Conservation (phyloP, 2,113 vertebrate species). For the Cebidichthys violaceus region DNA sequence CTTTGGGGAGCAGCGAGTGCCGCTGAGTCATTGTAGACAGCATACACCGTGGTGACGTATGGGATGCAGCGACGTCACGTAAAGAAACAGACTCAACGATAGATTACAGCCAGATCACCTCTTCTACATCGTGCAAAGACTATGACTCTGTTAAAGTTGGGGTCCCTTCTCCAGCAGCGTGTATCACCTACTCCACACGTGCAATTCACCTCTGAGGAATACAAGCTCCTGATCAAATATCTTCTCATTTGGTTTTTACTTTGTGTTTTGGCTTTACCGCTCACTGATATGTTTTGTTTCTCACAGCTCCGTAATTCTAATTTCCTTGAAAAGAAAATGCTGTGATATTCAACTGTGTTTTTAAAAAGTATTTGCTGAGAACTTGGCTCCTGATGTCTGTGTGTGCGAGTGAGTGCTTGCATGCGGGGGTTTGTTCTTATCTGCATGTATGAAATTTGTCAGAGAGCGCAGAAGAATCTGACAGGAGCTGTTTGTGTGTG, state of each 20-base stretch:
- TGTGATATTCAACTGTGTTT: slow-evolving; percentile 47
- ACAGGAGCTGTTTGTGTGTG: slow-evolving; percentile 28
- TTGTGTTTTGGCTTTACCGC: slow-evolving; percentile 51
- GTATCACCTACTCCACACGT: slow-evolving; percentile 39
- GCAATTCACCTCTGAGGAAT: slow-evolving; percentile 50
- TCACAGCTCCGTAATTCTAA: slow-evolving; percentile 35
- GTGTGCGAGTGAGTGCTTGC: background rate
- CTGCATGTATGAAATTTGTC: slow-evolving; percentile 46
- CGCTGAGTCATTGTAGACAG: slow-evolving; percentile 49
- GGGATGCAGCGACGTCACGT: background rate
- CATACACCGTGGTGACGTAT: slow-evolving; percentile 36
- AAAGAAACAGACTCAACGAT: slow-evolving; percentile 7
- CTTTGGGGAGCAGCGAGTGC: slow-evolving; percentile 17
- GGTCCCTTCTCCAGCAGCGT: slow-evolving; percentile 27
- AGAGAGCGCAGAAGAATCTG: slow-evolving; percentile 26
- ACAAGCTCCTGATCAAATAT: slow-evolving; percentile 53
- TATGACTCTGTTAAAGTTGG: slow-evolving; percentile 23
- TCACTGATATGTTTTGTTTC: slow-evolving; percentile 40
- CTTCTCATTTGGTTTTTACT: slow-evolving; percentile 57
- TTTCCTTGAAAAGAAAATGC: slow-evolving; percentile 45
- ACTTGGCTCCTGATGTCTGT: slow-evolving; percentile 36
- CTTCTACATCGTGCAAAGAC: slow-evolving; percentile 28
- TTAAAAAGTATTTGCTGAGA: slow-evolving; percentile 44
- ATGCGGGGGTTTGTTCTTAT: slow-evolving; percentile 22
- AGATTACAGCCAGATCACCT: background rate